Base-by-base conservation (phyloP, 1,140 invertebrate genomes). In the Hyles vespertilio region DNA sequence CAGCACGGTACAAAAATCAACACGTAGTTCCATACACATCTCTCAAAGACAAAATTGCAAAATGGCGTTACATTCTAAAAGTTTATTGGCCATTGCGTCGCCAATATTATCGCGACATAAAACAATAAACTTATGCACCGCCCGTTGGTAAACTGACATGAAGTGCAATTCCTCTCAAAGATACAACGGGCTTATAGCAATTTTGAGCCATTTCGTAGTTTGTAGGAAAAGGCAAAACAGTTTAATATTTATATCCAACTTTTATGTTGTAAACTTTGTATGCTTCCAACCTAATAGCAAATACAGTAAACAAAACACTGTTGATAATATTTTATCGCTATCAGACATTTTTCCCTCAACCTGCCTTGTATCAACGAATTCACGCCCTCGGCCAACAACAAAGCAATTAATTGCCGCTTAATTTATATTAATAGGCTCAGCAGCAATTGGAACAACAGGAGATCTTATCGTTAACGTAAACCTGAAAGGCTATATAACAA, bases 91-190 rank as follows among this genome's bases (percentile, higher is more conserved):
- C 56, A 61, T 66, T 66, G 58, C 63, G 67, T 64, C 67, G 62
- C 74, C 76, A 79, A 81, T 79, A 76, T 75, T 79, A 81, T 71
- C 67, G 69, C 53, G 58, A 62, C 66, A 74, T 74, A 76, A 77
- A 80, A 80, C 72, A 80, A 80, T 77, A 72, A 60, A 71, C 54
- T 63, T 67, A 67, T 65, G 58, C 59, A 48, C 56, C 61, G 49
- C 53, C 59, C 50, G 36, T 55, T 51, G 44, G 32, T 43, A 50
- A 49, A 53, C 54, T 58, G 58, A 59, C 22, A 22, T 22, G 56
- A 61, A 46, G 66, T 59, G 63, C 57, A 60, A 66, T 70, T 68
- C 61, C 61, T 60, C 55, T 51, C 59, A 40, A 61, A 57, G 40
- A 10, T 58, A 40, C 36, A 8, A 8, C 36, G 5, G 8, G 8